Conservation (phyloP, 30 jellyfish, hydroid and myxozoan genomes). For the Aurelia coerulea region DNA sequence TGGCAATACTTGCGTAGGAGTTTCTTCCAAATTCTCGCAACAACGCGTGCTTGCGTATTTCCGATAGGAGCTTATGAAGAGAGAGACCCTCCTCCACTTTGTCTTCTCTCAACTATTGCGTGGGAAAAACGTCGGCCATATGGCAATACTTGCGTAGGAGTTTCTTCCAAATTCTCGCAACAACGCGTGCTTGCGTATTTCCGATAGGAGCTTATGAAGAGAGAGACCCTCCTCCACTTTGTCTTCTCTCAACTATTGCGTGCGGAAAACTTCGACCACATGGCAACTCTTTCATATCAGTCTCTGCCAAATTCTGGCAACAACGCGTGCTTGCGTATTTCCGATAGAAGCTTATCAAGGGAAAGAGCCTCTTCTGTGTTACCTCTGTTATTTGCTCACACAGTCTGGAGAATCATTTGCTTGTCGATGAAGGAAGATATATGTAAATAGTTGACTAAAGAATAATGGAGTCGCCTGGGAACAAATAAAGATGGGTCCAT, state of each 20-base stretch:
- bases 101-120: neutral
- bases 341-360: neutral
- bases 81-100: neutral
- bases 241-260: neutral
- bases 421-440: neutral
- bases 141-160: no score
- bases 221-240: neutral
- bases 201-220: neutral
- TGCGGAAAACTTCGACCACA: neutral
- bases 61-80: neutral
- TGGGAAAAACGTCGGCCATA: neutral
- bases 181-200: neutral
- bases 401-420: neutral
- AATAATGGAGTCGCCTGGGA: constrained; percentile 39
- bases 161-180: no score
- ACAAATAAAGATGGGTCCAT: constrained; percentile 38
- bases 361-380: neutral
- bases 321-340: neutral
- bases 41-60: neutral
- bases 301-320: neutral
- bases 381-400: neutral
- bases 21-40: no score
- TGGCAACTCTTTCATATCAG: neutral
- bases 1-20: no score
- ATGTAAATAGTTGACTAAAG: constrained; percentile 14